Evolutionary conservation across 2,113 vertebrate genomes (phyloP).

Genomic region (Charadrius vociferus): DNA sequence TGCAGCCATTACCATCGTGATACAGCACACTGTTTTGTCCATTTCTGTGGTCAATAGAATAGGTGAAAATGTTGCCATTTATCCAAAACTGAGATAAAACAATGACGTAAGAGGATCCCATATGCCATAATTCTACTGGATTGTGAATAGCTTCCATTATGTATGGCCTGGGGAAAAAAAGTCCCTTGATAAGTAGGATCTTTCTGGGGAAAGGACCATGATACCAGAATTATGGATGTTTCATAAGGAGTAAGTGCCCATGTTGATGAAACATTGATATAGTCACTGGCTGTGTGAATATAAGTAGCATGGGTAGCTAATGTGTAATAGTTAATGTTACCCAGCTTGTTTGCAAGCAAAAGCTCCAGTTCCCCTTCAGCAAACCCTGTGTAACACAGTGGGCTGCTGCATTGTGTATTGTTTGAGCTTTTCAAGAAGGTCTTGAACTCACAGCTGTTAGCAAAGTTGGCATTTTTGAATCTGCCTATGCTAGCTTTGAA

Average conservation of each 20-base stretch:
- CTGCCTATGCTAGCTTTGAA: not conserved
- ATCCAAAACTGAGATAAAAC: slow-evolving; percentile 12
- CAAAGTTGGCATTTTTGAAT: not conserved
- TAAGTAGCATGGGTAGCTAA: not conserved
- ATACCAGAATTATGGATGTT: not conserved
- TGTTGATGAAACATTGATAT: not conserved
- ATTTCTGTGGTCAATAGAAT: not conserved
- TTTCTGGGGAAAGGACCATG: not conserved
- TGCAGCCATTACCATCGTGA: not conserved
- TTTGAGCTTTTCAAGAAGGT: not conserved
- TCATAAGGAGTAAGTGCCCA: not conserved
- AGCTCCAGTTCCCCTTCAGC: not conserved
- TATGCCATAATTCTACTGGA: not conserved
- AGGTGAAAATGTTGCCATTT: slow-evolving; percentile 11
- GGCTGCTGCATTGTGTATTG: not conserved
- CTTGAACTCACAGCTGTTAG: not conserved
- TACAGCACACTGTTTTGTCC: not conserved
- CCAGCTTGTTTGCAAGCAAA: not conserved
- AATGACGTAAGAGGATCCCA: not conserved
- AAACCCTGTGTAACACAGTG: not conserved
- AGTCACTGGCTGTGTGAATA: not conserved
- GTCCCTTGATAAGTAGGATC: not conserved
- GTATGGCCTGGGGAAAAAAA: not conserved
- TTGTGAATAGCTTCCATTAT: not conserved
- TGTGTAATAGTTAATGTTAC: not conserved